phyloP scores from a whole-genome alignment of 2,797 vertebrate genomes.

The Cirrhinus mrigala region DNA sequence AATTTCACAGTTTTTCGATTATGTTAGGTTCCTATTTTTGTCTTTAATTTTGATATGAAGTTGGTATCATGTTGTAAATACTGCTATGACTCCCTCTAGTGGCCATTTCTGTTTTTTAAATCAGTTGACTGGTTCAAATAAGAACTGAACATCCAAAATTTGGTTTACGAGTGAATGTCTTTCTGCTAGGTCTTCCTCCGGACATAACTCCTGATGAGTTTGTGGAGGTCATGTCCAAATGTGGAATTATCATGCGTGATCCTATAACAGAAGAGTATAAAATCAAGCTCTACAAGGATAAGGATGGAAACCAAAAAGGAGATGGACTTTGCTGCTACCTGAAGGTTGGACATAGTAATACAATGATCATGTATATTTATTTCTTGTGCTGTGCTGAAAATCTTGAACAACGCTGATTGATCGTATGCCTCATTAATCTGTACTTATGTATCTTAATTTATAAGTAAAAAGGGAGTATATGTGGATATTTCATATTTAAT shows the following conservation, averaged over 20 bases:
- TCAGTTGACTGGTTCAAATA: not conserved
- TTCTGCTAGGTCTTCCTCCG: constrained; percentile 86
- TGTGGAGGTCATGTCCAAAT: constrained; percentile 92
- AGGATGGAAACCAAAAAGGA: constrained; percentile 93
- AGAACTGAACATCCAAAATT: not conserved
- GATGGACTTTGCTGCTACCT: constrained; percentile 97
- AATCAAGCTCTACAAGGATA: constrained; percentile 95
- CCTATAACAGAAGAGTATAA: constrained; percentile 92
- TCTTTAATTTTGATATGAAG: not conserved
- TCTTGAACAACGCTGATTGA: not conserved
- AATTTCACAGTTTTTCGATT: not conserved
- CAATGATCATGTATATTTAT: not conserved
- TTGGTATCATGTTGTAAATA: not conserved
- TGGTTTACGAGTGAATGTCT: constrained; percentile 8
- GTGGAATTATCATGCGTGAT: constrained; percentile 95
- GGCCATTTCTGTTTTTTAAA: not conserved
- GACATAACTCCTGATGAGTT: constrained; percentile 94
- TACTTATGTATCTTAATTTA: not conserved
- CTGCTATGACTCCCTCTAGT: constrained; percentile 14
- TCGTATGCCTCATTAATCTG: not conserved
- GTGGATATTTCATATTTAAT: not conserved
- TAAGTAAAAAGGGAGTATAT: not conserved
- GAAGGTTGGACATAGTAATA: constrained; percentile 76
- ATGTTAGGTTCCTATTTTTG: not conserved
- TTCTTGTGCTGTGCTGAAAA: not conserved